Evolutionary conservation across 1,140 invertebrate species (phyloP).

Genomic region (Octopus bimaculoides): DNA sequence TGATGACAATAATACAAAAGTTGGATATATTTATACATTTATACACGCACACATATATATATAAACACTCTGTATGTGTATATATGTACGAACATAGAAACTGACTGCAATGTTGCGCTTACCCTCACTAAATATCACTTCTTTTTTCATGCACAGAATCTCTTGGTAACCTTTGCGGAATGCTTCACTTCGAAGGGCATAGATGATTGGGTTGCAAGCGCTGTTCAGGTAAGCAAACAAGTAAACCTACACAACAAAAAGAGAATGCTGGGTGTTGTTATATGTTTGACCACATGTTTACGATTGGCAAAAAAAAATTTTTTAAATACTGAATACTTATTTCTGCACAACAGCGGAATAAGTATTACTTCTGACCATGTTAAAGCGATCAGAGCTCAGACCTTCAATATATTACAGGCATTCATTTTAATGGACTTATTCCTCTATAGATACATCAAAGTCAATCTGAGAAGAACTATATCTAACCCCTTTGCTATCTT

Average conservation of each 20-base stretch:
- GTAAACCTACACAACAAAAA: conserved; percentile 52
- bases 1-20: background rate
- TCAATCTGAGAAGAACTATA: too few relatives aligned
- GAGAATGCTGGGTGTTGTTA: background rate
- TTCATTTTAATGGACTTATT: too few relatives aligned
- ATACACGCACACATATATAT: background rate
- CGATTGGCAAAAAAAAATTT: too few relatives aligned
- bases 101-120: conserved; percentile 17
- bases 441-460: too few relatives aligned
- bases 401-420: too few relatives aligned
- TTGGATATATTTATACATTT: background rate
- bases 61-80: background rate
- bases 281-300: too few relatives aligned
- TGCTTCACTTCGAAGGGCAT: conserved; percentile 58
- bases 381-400: too few relatives aligned
- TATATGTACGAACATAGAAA: background rate
- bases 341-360: too few relatives aligned
- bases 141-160: conserved; percentile 53
- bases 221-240: conserved; percentile 59
- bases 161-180: conserved; percentile 60
- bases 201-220: conserved; percentile 60
- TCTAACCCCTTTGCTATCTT: too few relatives aligned
- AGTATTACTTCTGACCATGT: too few relatives aligned
- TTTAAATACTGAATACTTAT: too few relatives aligned
- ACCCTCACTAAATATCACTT: conserved; percentile 48